Percentiles rank a stretch among this genome's conserved stretches.
These are phyloP conservation scores for Cephalopterus ornatus DNA, from an alignment of 2,113 vertebrate species.

Conservation along the genomic window DNA sequence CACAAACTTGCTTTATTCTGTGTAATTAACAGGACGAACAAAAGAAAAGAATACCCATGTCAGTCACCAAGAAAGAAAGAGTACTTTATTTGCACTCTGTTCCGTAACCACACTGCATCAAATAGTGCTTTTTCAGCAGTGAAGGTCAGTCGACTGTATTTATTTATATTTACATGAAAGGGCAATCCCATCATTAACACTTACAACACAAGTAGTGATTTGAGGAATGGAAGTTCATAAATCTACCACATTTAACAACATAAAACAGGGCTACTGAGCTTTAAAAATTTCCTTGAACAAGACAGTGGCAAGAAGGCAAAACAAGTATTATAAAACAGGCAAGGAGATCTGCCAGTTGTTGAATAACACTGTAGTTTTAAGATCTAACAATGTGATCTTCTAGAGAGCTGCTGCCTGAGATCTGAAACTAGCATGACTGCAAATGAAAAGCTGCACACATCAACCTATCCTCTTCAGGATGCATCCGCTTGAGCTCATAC, in stretches of 20 bases:
- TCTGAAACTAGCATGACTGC: neutral
- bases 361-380: neutral
- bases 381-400: neutral
- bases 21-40: neutral
- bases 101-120: slow-evolving; percentile 15
- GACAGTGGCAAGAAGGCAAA: neutral
- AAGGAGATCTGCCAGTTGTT: neutral
- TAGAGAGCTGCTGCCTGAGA: neutral
- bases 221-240: neutral
- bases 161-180: slow-evolving; percentile 19
- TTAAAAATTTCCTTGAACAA: neutral
- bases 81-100: neutral
- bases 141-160: neutral
- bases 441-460: neutral
- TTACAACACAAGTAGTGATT: slow-evolving; percentile 31
- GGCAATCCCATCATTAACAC: slow-evolving; percentile 33
- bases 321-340: neutral
- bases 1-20: neutral
- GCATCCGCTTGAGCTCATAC: neutral
- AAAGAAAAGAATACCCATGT: neutral
- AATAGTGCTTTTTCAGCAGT: slow-evolving; percentile 45
- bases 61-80: neutral
- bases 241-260: slow-evolving; percentile 8
- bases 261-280: neutral
- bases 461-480: neutral